Percentiles rank a stretch among this genome's conserved stretches.
phyloP scores from a whole-genome alignment of 2,797 vertebrate genomes.

The Linurgus olivaceus region DNA sequence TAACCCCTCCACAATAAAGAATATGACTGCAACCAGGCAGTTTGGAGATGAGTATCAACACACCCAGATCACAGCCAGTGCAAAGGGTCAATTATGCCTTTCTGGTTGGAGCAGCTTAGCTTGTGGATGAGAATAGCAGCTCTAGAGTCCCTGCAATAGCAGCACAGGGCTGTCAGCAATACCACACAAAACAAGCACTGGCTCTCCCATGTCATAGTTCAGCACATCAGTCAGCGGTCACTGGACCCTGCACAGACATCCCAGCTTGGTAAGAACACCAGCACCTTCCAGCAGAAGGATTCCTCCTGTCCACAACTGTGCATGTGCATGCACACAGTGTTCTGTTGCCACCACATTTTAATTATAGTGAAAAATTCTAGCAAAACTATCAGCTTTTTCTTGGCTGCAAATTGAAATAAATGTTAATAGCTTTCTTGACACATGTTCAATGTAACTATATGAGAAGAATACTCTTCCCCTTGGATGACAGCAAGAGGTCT shows the following conservation, averaged over 20 bases:
- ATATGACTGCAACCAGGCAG: not conserved
- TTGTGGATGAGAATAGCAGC: not conserved
- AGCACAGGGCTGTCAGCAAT: not conserved
- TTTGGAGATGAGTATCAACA: not conserved
- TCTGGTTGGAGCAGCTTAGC: not conserved
- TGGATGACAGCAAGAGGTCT: not conserved
- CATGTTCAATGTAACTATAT: not conserved
- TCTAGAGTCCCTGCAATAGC: not conserved
- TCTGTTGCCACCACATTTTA: not conserved
- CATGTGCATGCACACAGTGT: not conserved
- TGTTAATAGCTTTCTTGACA: not conserved
- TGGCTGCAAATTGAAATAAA: not conserved
- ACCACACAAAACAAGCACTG: rapidly evolving
- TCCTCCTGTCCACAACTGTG: not conserved
- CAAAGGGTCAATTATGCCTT: not conserved
- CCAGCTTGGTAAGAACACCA: not conserved
- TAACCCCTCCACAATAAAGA: not conserved
- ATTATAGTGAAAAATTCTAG: not conserved
- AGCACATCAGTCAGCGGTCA: not conserved
- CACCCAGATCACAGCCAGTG: not conserved
- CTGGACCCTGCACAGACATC: not conserved
- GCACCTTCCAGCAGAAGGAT: not conserved
- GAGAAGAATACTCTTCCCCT: not conserved
- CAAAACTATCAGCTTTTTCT: not conserved
- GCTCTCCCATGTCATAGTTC: not conserved